These are phyloP conservation scores for Athalia rosae DNA, from an alignment of 2,888 invertebrate species.

Conservation along the genomic window DNA sequence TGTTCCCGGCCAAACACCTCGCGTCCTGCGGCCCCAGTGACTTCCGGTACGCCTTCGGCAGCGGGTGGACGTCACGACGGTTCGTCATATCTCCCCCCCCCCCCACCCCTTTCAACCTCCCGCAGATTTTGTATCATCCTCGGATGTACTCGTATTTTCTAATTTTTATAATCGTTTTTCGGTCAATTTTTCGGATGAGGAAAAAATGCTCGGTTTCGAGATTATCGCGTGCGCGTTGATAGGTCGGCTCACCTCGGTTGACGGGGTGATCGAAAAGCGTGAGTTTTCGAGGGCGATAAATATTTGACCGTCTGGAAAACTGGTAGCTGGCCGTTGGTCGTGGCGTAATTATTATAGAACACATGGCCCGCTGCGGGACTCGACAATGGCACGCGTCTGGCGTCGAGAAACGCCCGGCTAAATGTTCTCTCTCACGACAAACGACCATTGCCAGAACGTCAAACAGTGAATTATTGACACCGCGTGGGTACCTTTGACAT, in stretches of 20 bases:
- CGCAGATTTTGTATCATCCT: not conserved
- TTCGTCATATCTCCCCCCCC: not conserved
- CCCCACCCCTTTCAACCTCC: not conserved
- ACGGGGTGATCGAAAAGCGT: conserved; percentile 43
- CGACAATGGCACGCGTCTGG: conserved; percentile 44
- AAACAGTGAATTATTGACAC: conserved; percentile 58
- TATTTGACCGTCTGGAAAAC: conserved; percentile 47
- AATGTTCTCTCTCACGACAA: conserved; percentile 60
- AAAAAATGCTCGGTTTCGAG: too few relatives aligned
- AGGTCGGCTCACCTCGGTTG: conserved; percentile 6
- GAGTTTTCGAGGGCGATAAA: conserved; percentile 20
- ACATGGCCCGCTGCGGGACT: conserved; percentile 55
- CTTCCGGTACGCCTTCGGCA: conserved; percentile 49
- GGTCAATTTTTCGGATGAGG: too few relatives aligned
- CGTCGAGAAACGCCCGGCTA: conserved; percentile 48
- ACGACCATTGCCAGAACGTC: conserved; percentile 52
- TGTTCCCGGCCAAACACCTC: conserved; percentile 63
- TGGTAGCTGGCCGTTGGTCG: conserved; percentile 56
- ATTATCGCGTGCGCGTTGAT: not conserved
- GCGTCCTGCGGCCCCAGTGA: conserved; percentile 55
- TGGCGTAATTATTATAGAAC: conserved; percentile 60
- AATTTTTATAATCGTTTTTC: too few relatives aligned
- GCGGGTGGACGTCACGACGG: conserved; percentile 10
- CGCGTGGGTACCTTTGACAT: conserved; percentile 3
- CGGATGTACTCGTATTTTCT: too few relatives aligned